These are phyloP conservation scores for Hylia prasina DNA, from an alignment of 2,113 vertebrate species.

Conservation along the genomic window DNA sequence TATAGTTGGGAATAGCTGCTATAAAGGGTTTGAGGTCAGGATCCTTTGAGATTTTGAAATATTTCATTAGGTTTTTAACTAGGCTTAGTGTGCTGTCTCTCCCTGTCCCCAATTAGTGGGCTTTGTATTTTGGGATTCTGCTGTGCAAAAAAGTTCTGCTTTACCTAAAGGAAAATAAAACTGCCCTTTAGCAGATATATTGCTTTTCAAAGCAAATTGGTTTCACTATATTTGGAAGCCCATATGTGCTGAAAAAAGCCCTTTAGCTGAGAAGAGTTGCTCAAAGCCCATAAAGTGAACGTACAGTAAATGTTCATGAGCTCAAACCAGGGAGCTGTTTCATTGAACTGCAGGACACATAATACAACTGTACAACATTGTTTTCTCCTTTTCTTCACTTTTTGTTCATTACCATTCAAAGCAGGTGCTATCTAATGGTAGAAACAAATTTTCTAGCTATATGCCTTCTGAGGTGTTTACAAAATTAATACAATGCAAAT, in stretches of 20 bases:
- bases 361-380: background rate
- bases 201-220: slow-evolving; percentile 57
- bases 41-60: background rate
- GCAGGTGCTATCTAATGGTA: slow-evolving; percentile 45
- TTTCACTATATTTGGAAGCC: slow-evolving; percentile 39
- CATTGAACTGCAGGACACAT: background rate
- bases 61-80: background rate
- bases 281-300: background rate
- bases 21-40: background rate
- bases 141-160: slow-evolving; percentile 49
- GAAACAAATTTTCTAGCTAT: slow-evolving; percentile 53
- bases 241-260: slow-evolving; percentile 26
- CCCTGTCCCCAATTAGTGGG: background rate
- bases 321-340: background rate
- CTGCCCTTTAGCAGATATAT: slow-evolving; percentile 63
- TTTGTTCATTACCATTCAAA: slow-evolving; percentile 60
- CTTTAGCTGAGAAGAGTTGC: slow-evolving; percentile 9
- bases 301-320: background rate
- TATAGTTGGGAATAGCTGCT: background rate
- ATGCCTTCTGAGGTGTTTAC: slow-evolving; percentile 28
- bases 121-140: slow-evolving; percentile 54
- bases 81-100: background rate
- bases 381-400: slow-evolving; percentile 47
- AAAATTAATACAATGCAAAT: slow-evolving; percentile 58
- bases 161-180: slow-evolving; percentile 68